phyloP scores from a whole-genome alignment of 1,140 invertebrate species.

The Bombus consobrinus region DNA sequence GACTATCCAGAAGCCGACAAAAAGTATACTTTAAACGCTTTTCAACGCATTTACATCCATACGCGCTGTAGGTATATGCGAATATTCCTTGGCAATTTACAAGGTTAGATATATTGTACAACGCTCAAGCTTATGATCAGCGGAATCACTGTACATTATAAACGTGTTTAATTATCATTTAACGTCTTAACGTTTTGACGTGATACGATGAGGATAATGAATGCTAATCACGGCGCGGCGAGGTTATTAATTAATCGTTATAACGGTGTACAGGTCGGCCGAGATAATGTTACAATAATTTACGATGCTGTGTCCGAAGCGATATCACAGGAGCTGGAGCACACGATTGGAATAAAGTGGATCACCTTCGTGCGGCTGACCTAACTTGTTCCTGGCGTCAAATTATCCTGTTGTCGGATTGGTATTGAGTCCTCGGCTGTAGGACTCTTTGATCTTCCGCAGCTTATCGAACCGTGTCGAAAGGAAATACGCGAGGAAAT shows the following conservation, averaged over 20 bases:
- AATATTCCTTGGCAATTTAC: not conserved
- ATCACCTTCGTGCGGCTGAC: conserved; percentile 43
- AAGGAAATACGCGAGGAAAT: conserved; percentile 9
- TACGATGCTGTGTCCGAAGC: conserved; percentile 12
- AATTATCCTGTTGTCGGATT: conserved; percentile 46
- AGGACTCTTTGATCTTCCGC: conserved; percentile 24
- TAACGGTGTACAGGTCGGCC: conserved; percentile 48
- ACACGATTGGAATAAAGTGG: conserved; percentile 40
- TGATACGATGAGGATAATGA: conserved; percentile 11
- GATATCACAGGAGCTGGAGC: conserved; percentile 23
- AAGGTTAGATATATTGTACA: not conserved
- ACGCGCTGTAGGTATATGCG: too few species aligned
- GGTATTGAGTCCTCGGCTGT: conserved; percentile 14
- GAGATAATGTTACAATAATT: conserved; percentile 47
- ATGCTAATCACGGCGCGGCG: not conserved
- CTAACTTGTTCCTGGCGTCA: conserved; percentile 15
- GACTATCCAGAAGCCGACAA: not conserved
- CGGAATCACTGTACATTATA: too few species aligned
- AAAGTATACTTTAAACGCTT: not conserved
- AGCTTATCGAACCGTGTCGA: conserved; percentile 31
- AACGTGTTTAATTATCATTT: conserved; percentile 31
- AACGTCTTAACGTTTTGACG: conserved; percentile 7
- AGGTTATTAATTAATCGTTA: conserved; percentile 52
- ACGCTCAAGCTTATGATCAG: too few species aligned
- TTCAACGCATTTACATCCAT: not conserved